Percentiles rank a stretch among this genome's conserved stretches.
phyloP scores from a whole-genome alignment of 2,888 invertebrate genomes.

The Eristalis pertinax region DNA sequence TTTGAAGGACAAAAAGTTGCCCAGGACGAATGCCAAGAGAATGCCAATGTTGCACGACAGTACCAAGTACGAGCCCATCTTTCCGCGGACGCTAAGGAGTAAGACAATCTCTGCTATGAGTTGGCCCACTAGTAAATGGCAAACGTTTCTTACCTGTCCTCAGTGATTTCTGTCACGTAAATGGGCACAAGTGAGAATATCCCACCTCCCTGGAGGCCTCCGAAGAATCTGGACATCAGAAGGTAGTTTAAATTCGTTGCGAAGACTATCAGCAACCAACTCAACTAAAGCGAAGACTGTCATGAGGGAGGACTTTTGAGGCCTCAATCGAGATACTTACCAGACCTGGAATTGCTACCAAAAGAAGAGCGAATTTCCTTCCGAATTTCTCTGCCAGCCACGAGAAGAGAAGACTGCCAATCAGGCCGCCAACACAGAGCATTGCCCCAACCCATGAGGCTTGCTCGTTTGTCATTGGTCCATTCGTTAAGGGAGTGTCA shows the following conservation, averaged over 20 bases:
- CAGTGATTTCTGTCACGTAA: conserved; percentile 78
- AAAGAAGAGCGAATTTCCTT: conserved; percentile 75
- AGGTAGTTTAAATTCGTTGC: conserved; percentile 76
- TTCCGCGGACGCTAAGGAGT: conserved; percentile 77
- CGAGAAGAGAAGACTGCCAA: conserved; percentile 78
- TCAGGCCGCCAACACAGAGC: conserved; percentile 78
- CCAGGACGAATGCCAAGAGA: conserved; percentile 76
- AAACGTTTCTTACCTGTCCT: conserved; percentile 75
- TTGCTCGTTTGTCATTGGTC: conserved; percentile 76
- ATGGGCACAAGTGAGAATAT: conserved; percentile 77
- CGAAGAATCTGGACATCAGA: conserved; percentile 75
- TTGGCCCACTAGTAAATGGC: neutral
- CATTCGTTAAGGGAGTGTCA: conserved; percentile 77
- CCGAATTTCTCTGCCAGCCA: conserved; percentile 79
- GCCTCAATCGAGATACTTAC: conserved; percentile 69
- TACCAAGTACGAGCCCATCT: conserved; percentile 78
- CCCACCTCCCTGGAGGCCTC: conserved; percentile 78
- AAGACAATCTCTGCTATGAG: neutral
- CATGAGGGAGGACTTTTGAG: neutral
- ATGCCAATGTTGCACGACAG: conserved; percentile 78
- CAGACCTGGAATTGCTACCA: conserved; percentile 77
- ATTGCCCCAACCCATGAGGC: conserved; percentile 80
- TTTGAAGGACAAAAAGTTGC: conserved; percentile 76
- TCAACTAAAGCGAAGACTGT: conserved; percentile 73
- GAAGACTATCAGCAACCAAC: conserved; percentile 77